Evolutionary conservation across 2,888 invertebrate species (phyloP).

Genomic region (Drosophila suboccidentalis): DNA sequence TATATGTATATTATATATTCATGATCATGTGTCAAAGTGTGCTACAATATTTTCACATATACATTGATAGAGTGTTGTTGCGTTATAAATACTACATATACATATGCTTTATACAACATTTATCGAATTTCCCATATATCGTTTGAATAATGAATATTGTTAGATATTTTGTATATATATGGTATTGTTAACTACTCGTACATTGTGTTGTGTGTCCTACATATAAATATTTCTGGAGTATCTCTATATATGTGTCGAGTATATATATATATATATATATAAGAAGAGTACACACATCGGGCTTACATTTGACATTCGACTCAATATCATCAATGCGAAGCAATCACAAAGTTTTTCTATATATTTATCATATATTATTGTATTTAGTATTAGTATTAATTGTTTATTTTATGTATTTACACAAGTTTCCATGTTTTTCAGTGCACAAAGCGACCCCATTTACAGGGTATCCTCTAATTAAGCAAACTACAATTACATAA

Average conservation of each 20-base stretch:
- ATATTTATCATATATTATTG: slow-evolving; percentile 28
- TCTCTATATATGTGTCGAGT: slow-evolving; percentile 10
- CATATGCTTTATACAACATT: slow-evolving; percentile 71
- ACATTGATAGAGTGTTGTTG: slow-evolving; percentile 34
- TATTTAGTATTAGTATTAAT: slow-evolving; percentile 21
- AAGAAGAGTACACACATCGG: slow-evolving; percentile 45
- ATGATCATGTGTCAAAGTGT: slow-evolving; percentile 30
- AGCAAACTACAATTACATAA: slow-evolving; percentile 52
- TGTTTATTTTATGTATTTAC: slow-evolving; percentile 62
- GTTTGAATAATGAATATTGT: slow-evolving; percentile 36
- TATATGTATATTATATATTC: slow-evolving; percentile 4
- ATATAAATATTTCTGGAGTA: slow-evolving; percentile 13
- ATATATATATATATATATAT: slow-evolving; percentile 5
- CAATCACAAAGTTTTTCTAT: slow-evolving; percentile 78
- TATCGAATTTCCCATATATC: slow-evolving; percentile 57
- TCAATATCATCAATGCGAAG: slow-evolving; percentile 72
- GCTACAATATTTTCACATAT: slow-evolving; percentile 41
- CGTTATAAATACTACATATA: slow-evolving; percentile 32
- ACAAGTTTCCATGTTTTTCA: slow-evolving; percentile 27
- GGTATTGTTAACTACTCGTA: slow-evolving; percentile 53
- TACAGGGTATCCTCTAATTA: slow-evolving; percentile 36
- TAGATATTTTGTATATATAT: slow-evolving; percentile 36
- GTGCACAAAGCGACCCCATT: slow-evolving; percentile 30
- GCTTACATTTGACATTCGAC: slow-evolving; percentile 49
- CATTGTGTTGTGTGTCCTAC: slow-evolving; percentile 48